Conservation (phyloP, 2,113 vertebrate genomes). For the Ictidomys tridecemlineatus region DNA sequence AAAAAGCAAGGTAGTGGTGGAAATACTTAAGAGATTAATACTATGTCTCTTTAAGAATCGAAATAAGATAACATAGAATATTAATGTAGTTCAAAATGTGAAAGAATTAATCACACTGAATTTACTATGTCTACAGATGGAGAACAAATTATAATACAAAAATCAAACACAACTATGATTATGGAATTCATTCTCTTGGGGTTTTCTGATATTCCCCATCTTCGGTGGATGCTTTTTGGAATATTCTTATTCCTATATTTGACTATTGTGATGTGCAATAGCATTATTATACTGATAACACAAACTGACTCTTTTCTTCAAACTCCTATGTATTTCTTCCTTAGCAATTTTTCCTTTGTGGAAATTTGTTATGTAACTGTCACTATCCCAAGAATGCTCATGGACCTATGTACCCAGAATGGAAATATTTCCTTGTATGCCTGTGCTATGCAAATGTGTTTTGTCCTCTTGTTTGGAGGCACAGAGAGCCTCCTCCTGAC, state of each 20-base stretch:
- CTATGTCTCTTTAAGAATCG: not conserved
- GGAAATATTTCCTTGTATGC: not conserved
- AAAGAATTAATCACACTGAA: not conserved
- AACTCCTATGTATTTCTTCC: constrained; percentile 68
- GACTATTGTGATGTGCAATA: constrained; percentile 11
- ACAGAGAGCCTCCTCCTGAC: constrained; percentile 61
- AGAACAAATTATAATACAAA: not conserved
- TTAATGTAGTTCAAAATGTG: not conserved
- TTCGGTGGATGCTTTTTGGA: not conserved
- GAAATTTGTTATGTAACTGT: constrained; percentile 70
- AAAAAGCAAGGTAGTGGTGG: not conserved
- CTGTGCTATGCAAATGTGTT: constrained; percentile 58
- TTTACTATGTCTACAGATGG: not conserved
- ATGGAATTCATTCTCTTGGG: constrained; percentile 60
- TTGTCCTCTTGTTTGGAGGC: constrained; percentile 24
- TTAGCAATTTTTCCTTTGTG: constrained; percentile 65
- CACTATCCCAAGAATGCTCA: constrained; percentile 60
- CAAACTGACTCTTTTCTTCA: not conserved
- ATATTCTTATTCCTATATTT: constrained; percentile 51
- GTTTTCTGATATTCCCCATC: constrained; percentile 5
- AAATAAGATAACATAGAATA: not conserved
- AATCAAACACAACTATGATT: not conserved
- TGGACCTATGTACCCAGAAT: not conserved
- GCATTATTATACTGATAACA: constrained; percentile 31
- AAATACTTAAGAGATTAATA: not conserved